Base-by-base conservation (phyloP, 2,797 vertebrate species). In the Cyclopterus lumpus region DNA sequence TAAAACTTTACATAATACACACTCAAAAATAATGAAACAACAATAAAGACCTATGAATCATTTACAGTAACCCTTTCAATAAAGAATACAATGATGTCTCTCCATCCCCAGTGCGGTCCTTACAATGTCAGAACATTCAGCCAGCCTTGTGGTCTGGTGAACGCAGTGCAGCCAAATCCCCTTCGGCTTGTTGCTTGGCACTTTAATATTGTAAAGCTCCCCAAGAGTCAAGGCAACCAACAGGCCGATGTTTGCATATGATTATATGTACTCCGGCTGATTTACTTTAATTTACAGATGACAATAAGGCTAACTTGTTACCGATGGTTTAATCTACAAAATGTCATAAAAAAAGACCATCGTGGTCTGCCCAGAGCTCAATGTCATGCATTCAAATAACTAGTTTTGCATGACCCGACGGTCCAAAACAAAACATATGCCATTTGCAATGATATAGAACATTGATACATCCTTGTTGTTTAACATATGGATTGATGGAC, bases 141-240 rank as follows among this genome's bases (percentile, higher is more conserved):
- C 26, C 71, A 20, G 66, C 42, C 63, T 32, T 24, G 22, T 54
- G 67, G 70, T 70, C 66, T 55, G 46, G 34, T 68, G 58, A 67
- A 73, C 26, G 36, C 24, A 69, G 63, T 78, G 55, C 44, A 62
- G 53, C n/a, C 48, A 81, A 83, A 82, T 85, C 75, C 71, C 75
- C 28, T 62, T 67, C 73, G 83, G 74, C 61, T 78, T 57, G 81
- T 82, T 84, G 72, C 64, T 79, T 71, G 59, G 63, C 58, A 68
- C 53, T 66, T n/a, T 77, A 71, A 70, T 75, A 54, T 53, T 46
- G 67, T 62, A 70, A 74, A 79, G 63, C 8, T 48, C 20, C 68
- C 54, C 62, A 57, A 20, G 66, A 77, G 80, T 48, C 70, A 75
- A 67, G 24, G 62, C 73, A 82, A 46, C 51, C 32, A 78, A n/a